Evolutionary conservation across 2,888 invertebrate species (phyloP), one percentile per base, ranked within the genome.

Genomic region (Hedychridium roseum): DNA sequence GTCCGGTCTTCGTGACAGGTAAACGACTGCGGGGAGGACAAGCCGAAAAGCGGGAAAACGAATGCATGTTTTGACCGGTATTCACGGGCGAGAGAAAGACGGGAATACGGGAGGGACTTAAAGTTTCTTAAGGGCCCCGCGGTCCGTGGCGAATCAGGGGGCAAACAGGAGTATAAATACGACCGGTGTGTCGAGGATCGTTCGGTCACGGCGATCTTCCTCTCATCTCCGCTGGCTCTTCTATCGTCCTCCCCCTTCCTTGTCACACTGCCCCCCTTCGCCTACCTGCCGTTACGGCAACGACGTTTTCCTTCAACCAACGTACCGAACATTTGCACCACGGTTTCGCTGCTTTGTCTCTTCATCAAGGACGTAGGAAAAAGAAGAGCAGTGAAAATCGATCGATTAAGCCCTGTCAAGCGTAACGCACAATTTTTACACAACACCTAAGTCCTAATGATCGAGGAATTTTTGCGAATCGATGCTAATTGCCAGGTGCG

Each of bases 131-230:
- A 28, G 39, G 30, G 20, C 18, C 37, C 53, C 6, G 40, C 28
- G 36, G 51, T 45, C 68, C 72, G 69, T 74, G 66, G 68, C 73
- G 70, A 74, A 74, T 74, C 66, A 71, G 58, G 62, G 59, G 65
- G 57, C 60, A 64, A 64, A 64, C 57, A 64, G 50, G 57, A 71
- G 63, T 68, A 68, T 66, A 71, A 73, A 72, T 68, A 68, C 66
- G 51, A 39, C 56, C 62, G 54, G 54, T 53, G 57, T 53, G 46
- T 49, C 50, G 57, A 58, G 58, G 60, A 64, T 62, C 57, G 48
- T 48, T 66, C 65, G 66, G 69, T 69, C 64, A 70, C 66, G 68
- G 52, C 57, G 64, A 64, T 63, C 63, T 59, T 66, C 63, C 21
- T 37, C 43, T 35, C 43, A 28, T 40, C 20, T 44, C 11, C 5